Evolutionary conservation across 2,797 vertebrate species (phyloP), one percentile per base, ranked within the genome.

Genomic region (Enteromius trimaculatus): DNA sequence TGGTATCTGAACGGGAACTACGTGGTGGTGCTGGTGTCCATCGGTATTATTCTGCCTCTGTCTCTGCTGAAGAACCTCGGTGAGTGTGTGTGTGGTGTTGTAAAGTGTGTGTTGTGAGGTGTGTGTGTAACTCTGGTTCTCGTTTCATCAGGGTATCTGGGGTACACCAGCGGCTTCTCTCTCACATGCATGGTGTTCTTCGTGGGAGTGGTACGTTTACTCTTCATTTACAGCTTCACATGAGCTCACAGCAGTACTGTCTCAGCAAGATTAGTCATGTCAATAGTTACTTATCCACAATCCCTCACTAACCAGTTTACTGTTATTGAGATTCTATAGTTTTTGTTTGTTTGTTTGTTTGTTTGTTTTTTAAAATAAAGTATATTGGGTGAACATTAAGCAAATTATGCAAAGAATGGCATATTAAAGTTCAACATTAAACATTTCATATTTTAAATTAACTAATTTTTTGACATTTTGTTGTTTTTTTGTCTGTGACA

Each of bases 141-240:
- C 29, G n/a, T 62, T 23, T 60, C 68, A 19, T 69, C 90, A 99
- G 98, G 98, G 80, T 99, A 99, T 92, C 95, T 99, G 89, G 98
- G 98, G 79, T 99, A 99, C 89, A 98, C 98, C 14, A 99, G 98
- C 49, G 97, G 98, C 2, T 97, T 99, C 91, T 99, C 98, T 8
- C 94, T 99, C 17, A 93, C 95, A 55, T 99, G 98, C 87, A 99
- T 99, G 98, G 96, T 99, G 89, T 99, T 99, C 92, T 99, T 99
- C 87, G 89, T 99, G 77, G 92, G 92, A 62, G 97, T 96, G 95
- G 98, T 99, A 88, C 92, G 94, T 93, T 82, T 31, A 14, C 65
- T 26, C 47, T 1, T 31, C 16, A 10, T 77, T 11, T 37, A 6
- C 39, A 62, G 60, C 26, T 64, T 62, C 6, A 16, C 26, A 16